Percentiles rank a stretch among this genome's conserved stretches.
Evolutionary conservation across 2,888 invertebrate species (phyloP).

Genomic region (Phaedon cochleariae): DNA sequence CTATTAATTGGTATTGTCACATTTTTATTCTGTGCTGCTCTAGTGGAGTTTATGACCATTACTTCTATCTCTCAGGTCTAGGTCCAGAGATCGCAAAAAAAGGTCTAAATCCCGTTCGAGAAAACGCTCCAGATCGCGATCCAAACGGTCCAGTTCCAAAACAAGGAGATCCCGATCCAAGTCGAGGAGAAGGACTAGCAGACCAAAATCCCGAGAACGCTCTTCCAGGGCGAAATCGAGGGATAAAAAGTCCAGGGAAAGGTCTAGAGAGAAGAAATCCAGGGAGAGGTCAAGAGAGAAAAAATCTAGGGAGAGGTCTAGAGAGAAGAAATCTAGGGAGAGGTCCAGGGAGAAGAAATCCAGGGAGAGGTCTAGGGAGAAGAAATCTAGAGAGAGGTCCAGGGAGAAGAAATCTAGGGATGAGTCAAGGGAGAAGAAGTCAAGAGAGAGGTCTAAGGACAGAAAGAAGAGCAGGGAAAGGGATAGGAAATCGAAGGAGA

Average conservation of each 20-base stretch:
- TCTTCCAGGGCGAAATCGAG: conserved; percentile 35
- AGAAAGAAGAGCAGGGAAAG: conserved; percentile 40
- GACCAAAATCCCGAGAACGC: conserved; percentile 41
- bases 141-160: conserved; percentile 44
- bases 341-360: conserved; percentile 36
- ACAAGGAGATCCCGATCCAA: conserved; percentile 61
- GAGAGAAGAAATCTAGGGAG: conserved; percentile 28
- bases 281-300: conserved; percentile 31
- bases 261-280: no score
- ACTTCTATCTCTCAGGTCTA: no score
- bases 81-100: conserved; percentile 68
- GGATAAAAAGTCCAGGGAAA: conserved; percentile 24
- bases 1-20: no score
- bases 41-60: no score
- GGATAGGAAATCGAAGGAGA: conserved; percentile 49
- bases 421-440: conserved; percentile 49
- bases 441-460: conserved; percentile 45
- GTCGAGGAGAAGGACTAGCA: conserved; percentile 57
- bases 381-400: conserved; percentile 40
- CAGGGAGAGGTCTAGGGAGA: conserved; percentile 47
- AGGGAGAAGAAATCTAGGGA: conserved; percentile 49
- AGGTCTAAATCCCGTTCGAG: conserved; percentile 66
- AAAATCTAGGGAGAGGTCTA: conserved; percentile 33
- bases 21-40: no score
- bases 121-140: conserved; percentile 49